Conservation (phyloP, 2,113 vertebrate species). For the Scortum barcoo region DNA sequence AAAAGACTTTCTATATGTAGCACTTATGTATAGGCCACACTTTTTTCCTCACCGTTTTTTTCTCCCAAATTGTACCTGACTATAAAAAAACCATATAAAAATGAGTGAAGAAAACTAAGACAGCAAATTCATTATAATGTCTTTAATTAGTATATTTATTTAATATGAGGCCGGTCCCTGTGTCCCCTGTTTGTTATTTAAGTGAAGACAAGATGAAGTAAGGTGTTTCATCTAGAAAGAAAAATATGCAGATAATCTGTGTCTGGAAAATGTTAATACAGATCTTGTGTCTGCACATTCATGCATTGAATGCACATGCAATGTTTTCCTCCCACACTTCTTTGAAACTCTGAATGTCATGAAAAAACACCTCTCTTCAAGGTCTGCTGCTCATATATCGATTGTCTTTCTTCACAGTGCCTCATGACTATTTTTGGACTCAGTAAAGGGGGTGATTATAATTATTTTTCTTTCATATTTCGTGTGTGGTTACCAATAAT, state of each 20-base stretch:
- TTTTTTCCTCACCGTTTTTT: not conserved
- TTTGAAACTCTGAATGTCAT: constrained; percentile 23
- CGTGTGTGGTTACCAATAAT: constrained; percentile 17
- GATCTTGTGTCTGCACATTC: not conserved
- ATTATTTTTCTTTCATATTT: constrained; percentile 16
- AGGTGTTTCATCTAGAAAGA: not conserved
- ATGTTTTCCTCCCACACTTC: not conserved
- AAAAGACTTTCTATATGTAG: constrained; percentile 20
- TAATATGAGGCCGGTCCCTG: not conserved
- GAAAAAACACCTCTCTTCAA: not conserved
- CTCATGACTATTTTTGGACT: constrained; percentile 37
- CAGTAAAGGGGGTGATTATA: not conserved
- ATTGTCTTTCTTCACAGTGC: constrained; percentile 62
- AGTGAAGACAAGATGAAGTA: not conserved
- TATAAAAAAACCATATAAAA: not conserved
- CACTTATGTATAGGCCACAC: not conserved
- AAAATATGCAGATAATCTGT: not conserved
- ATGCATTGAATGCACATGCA: too few relatives aligned
- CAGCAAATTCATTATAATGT: not conserved
- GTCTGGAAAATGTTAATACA: not conserved
- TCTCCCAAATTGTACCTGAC: not conserved
- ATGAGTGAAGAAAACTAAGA: not conserved
- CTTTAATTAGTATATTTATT: not conserved
- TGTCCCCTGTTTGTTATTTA: not conserved
- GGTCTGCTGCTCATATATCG: constrained; percentile 19